Base-by-base conservation (phyloP, 2,797 vertebrate genomes). In the Etheostoma perlongum region DNA sequence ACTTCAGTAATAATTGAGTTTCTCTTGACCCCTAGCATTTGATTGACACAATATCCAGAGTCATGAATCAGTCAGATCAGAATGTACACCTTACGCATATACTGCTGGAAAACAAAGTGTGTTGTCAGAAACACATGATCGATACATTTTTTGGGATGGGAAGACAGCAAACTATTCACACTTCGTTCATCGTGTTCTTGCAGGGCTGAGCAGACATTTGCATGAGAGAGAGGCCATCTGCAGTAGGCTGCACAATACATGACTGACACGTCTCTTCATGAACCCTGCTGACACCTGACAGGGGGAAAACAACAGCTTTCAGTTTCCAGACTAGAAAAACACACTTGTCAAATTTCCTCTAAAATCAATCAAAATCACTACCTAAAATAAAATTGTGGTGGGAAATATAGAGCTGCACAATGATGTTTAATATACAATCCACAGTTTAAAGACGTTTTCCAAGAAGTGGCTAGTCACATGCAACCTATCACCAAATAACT, bases 111-210 rank as follows among this genome's bases (percentile, higher is more conserved):
- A 60, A 67, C 44, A 65, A 33, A 71, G 23, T 62, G 19, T 52
- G n/a, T 21, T 74, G 75, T 72, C 64, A 63, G 52, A 51, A 55
- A 66, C 44, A 71, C 58, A 54, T 62, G 46, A 75, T 82, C 69
- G 25, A 53, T 74, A 68, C 53, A 72, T 70, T 44, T 44, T 64
- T 62, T 11, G 27, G 16, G 13, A 67, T 44, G 18, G 19, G 33
- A 30, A 44, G 71, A 52, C 40, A 65, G 49, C 33, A 59, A 73
- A 55, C 44, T 51, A 62, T 76, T 61, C 68, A 70, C 42, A 54
- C 25, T 47, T 63, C 15, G 16, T 23, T 59, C 13, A 57, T 48
- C 72, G 63, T 62, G 46, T 30, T 64, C 19, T 73, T 21, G 68
- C 15, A 53, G 49, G 14, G 5, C 62, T 67, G 30, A 14, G 25